A percentile compares a stretch with the other conserved stretches of the same genome.
Conservation (phyloP, 2,888 invertebrate species). For the Scaptomyza flava region DNA sequence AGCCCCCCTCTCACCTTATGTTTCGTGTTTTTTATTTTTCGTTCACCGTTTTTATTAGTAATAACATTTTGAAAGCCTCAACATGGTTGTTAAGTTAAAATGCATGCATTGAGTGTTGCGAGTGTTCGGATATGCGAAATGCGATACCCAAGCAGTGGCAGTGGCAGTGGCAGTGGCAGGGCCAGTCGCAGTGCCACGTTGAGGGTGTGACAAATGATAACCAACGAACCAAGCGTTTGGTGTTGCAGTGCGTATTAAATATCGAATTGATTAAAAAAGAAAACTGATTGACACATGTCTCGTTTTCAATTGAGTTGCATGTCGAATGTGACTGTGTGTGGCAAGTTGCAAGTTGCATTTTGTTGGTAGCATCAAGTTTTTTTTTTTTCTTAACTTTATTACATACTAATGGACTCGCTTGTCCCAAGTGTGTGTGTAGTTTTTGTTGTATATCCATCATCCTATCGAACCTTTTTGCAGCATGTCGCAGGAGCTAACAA, state of each 20-base stretch:
- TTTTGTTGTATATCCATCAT: no score
- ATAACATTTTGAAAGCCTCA: conserved; percentile 79
- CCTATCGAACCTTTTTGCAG: conserved; percentile 46
- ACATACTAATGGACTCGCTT: background rate
- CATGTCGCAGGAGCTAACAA: conserved; percentile 63
- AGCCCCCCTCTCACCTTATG: conserved; percentile 11
- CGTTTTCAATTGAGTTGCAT: conserved; percentile 19
- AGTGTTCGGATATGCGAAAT: conserved; percentile 49
- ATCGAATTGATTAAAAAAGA: conserved; percentile 70
- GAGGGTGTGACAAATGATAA: background rate
- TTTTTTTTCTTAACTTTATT: background rate
- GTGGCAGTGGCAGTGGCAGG: background rate
- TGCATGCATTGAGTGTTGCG: conserved; percentile 56
- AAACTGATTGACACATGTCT: conserved; percentile 70
- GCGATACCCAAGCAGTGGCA: conserved; percentile 29
- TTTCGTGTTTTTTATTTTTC: background rate
- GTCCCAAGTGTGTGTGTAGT: background rate
- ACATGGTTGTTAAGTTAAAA: conserved; percentile 68
- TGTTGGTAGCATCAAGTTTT: conserved; percentile 57
- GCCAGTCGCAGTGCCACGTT: background rate
- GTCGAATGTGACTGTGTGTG: background rate
- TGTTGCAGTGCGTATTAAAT: conserved; percentile 62
- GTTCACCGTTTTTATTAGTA: conserved; percentile 67
- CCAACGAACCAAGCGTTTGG: no score
- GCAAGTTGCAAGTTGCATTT: conserved; percentile 6